phyloP scores from a whole-genome alignment of 2,113 vertebrate genomes.

The Glaucidium brasilianum region DNA sequence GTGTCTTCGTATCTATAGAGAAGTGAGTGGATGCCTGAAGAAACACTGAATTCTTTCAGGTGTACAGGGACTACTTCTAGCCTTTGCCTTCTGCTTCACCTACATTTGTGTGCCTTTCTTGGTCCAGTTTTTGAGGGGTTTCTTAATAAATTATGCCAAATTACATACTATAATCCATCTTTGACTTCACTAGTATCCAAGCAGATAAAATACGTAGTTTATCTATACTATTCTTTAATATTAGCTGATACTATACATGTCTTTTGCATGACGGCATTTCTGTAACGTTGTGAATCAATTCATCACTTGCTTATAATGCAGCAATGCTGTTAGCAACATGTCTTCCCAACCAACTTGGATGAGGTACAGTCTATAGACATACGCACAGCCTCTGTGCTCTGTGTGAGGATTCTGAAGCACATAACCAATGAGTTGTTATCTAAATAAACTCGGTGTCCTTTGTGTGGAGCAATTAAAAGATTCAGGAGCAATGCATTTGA shows the following conservation, averaged over 20 bases:
- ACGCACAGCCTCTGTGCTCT: neutral
- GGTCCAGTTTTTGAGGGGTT: neutral
- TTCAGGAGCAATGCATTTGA: neutral
- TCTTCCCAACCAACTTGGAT: neutral
- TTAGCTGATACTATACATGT: neutral
- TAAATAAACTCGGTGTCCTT: neutral
- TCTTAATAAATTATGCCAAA: neutral
- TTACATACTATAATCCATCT: neutral
- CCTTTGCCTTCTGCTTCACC: neutral
- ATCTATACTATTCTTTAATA: neutral
- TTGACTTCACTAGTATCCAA: neutral
- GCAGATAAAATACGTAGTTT: neutral
- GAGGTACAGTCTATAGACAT: rapidly evolving
- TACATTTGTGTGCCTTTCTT: neutral
- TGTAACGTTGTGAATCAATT: neutral
- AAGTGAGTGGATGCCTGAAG: neutral
- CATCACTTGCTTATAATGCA: neutral
- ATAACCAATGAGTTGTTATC: neutral
- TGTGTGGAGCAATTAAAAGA: neutral
- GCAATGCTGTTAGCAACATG: neutral
- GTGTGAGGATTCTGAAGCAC: neutral
- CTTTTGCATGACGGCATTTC: neutral
- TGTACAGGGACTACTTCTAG: neutral
- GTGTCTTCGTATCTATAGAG: neutral
- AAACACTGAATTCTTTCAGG: neutral